Percentiles rank a stretch among this genome's conserved stretches.
These are phyloP conservation scores for Pangasius djambal DNA, from an alignment of 2,797 vertebrate genomes.

Conservation along the genomic window DNA sequence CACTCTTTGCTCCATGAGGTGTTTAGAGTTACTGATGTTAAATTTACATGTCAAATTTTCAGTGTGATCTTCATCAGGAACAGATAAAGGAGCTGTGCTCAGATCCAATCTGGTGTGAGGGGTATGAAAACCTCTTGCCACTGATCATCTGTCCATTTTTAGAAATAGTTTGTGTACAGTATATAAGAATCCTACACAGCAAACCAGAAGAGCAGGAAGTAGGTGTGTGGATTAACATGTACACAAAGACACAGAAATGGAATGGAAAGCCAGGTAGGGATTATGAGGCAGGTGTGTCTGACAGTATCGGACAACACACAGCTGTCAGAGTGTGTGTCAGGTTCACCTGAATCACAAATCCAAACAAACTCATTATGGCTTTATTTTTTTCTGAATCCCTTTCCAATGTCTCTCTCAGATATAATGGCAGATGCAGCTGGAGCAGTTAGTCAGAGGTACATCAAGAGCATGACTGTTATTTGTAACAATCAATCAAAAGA, in stretches of 20 bases:
- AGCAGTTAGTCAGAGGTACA: constrained; percentile 56
- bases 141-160: not conserved
- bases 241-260: not conserved
- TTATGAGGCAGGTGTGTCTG: not conserved
- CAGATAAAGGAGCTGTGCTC: not conserved
- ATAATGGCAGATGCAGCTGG: constrained; percentile 24
- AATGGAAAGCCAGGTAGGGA: not conserved
- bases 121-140: not conserved
- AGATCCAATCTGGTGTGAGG: not conserved
- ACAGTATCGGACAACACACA: not conserved
- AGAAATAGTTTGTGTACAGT: not conserved
- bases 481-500: constrained; percentile 62
- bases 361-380: not conserved
- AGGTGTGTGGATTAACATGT: not conserved
- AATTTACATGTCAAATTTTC: not conserved
- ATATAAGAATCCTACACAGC: not conserved
- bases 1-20: not conserved
- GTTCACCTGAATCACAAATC: not conserved
- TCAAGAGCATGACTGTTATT: constrained; percentile 52
- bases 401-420: constrained; percentile 16
- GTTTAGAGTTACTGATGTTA: not conserved
- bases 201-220: not conserved
- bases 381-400: not conserved
- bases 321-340: not conserved
- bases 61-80: not conserved